A percentile compares a stretch with the other conserved stretches of the same genome.
Conservation (phyloP, 2,888 invertebrate species). For the Platycnemis pennipes region DNA sequence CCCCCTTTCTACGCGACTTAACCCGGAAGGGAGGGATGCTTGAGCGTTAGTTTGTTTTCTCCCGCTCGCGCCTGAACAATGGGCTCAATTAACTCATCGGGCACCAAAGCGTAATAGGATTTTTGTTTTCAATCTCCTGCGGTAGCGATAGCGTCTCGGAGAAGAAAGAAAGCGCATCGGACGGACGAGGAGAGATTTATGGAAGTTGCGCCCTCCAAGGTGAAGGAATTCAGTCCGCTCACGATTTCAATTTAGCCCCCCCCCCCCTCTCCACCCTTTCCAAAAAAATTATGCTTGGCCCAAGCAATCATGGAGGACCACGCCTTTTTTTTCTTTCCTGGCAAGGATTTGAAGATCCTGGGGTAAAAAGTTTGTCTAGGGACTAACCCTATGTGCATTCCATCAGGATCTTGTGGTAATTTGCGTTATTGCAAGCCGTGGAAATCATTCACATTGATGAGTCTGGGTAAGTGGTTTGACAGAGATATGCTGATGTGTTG, state of each 20-base stretch:
- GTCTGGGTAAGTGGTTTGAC: no score
- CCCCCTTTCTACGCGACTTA: no score
- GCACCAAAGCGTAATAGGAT: neutral
- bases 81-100: neutral
- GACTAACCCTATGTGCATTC: no score
- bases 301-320: neutral
- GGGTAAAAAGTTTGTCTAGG: no score
- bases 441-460: no score
- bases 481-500: no score
- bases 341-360: no score
- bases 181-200: neutral
- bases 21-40: no score
- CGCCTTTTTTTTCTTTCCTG: neutral
- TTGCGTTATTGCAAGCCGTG: no score
- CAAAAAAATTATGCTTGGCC: neutral
- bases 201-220: no score
- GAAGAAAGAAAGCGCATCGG: neutral
- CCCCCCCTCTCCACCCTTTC: neutral
- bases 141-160: neutral
- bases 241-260: conserved; percentile 1
- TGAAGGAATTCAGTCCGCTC: neutral
- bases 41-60: no score
- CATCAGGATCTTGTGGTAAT: no score
- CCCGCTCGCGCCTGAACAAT: neutral
- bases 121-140: neutral